Evolutionary conservation across 2,888 invertebrate species (phyloP), one percentile per base, ranked within the genome.

Genomic region (Altica lythri): DNA sequence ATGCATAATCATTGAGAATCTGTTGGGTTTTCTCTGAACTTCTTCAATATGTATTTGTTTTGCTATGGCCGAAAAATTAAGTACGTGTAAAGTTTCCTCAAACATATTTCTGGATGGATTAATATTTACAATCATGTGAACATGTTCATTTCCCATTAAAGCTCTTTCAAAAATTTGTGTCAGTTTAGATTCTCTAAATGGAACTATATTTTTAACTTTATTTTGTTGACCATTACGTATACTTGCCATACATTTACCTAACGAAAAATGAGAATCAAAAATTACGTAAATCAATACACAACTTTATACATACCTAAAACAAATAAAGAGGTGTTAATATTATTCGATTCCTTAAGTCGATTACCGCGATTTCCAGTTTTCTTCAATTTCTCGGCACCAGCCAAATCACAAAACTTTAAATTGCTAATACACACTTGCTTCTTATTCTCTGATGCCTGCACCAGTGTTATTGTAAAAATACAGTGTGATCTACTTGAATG

Each of bases 401-500:
- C 96, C 60, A 97, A 78, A 79, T 97, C 96, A 76, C 93, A 95
- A 67, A 97, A 88, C 0, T 91, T 87, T 61, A 95, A 80, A 42
- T 60, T 61, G 37, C 65, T 71, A 0, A 77, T 73, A 19, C 69
- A 61, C 14, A 69, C 55, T 53, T 74, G 17, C 53, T 68, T 46
- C 57, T 70, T 57, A 52, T 60, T 58, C 22, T 73, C 75, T 40
- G 82, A 80, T 1, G 65, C 52, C 35, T 87, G 84, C 0, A 93
- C 78, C 69, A 95, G 79, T 46, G 88, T 87, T 35, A 95, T 85
- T 1, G 87, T 88, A 71, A 95, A 94, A 46, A 96, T 84, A 60
- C 91, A 91, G 74, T 96, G 96, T 0, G 93, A 93, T 8, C 95
- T 80, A 37, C 94, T 94, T 0, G 93, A 94, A 57, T 85, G 85